Conservation (phyloP, 2,113 vertebrate species). For the Gymnobelideus leadbeateri region DNA sequence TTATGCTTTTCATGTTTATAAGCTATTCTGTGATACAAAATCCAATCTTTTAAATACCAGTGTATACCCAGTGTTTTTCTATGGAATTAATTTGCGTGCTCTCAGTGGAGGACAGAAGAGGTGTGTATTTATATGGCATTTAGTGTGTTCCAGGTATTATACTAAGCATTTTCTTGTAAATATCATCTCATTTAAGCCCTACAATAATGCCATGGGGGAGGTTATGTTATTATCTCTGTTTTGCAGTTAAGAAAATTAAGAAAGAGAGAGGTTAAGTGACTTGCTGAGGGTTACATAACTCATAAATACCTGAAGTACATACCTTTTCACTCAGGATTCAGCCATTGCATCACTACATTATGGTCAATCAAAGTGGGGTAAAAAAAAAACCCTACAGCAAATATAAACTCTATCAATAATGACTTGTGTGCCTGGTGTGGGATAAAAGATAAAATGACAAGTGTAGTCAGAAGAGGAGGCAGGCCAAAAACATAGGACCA, state of each 20-base stretch:
- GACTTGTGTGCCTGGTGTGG: neutral
- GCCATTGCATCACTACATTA: neutral
- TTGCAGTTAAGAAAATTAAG: neutral
- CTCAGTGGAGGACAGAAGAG: neutral
- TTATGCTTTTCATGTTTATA: neutral
- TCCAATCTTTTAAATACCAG: neutral
- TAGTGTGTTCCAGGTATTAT: neutral
- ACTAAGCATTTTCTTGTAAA: neutral
- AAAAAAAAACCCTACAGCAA: neutral
- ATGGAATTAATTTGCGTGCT: neutral
- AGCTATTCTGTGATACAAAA: neutral
- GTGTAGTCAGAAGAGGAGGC: neutral
- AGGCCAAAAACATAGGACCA: neutral
- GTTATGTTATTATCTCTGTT: neutral
- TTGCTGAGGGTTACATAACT: neutral
- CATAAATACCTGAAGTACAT: neutral
- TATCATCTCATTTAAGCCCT: neutral
- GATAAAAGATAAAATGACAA: neutral
- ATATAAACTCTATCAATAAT: neutral
- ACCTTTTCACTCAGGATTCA: neutral
- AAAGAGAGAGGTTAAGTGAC: neutral
- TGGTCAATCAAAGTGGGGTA: neutral
- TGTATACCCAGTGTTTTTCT: neutral
- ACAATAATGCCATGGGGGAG: neutral
- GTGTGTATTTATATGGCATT: neutral